These are phyloP conservation scores for Junonia oenone DNA, from an alignment of 2,888 invertebrate species.

Conservation along the genomic window DNA sequence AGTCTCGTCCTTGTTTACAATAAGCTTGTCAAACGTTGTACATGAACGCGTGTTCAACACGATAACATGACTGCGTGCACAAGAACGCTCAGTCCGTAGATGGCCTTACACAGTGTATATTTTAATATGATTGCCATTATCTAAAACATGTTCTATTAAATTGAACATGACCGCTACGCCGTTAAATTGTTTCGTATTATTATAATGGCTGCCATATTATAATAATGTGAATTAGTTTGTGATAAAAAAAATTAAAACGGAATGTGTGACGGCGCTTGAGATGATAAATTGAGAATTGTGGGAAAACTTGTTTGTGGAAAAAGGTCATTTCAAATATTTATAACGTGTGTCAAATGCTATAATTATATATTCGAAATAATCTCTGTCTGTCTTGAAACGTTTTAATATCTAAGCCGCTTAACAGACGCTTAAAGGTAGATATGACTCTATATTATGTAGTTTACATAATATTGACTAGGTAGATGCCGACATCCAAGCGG, in stretches of 20 bases:
- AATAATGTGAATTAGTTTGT: background rate
- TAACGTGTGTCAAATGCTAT: too few species aligned
- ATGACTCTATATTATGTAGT: too few species aligned
- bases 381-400: background rate
- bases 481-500: too few species aligned
- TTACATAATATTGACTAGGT: too few species aligned
- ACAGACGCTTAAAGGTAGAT: too few species aligned
- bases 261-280: background rate
- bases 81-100: too few species aligned
- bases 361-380: background rate
- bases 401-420: too few species aligned
- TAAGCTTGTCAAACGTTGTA: too few species aligned
- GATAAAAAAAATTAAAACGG: background rate
- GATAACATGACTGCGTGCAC: too few species aligned
- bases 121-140: background rate
- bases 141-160: constrained; percentile 2
- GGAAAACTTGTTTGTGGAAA: background rate
- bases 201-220: background rate
- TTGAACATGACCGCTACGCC: background rate
- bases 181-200: background rate
- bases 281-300: background rate
- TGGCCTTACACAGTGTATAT: background rate
- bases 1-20: too few species aligned
- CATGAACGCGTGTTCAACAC: too few species aligned
- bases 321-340: background rate